Conservation (phyloP, 2,797 vertebrate genomes). For the Vultur gryphus region DNA sequence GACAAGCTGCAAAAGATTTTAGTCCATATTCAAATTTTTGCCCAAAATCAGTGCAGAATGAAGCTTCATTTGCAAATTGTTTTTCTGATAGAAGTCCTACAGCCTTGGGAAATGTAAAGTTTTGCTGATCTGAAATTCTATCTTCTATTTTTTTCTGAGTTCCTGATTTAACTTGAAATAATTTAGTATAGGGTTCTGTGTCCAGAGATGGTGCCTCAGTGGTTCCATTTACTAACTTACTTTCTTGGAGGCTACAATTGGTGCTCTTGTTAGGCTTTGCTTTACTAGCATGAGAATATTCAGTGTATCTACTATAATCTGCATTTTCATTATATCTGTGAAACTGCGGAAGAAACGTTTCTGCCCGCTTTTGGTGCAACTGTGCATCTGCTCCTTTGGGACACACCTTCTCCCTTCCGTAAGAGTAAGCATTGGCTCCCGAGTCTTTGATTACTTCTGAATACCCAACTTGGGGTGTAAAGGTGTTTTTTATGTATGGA, state of each 20-base stretch:
- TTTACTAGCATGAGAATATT: constrained; percentile 71
- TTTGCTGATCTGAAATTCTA: constrained; percentile 75
- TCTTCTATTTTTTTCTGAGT: constrained; percentile 78
- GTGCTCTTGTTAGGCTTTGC: constrained; percentile 71
- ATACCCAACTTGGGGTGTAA: constrained; percentile 68
- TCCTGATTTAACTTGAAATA: constrained; percentile 77
- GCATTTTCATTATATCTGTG: constrained; percentile 65
- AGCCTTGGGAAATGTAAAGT: constrained; percentile 70
- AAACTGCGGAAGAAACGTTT: constrained; percentile 66
- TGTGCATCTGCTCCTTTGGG: constrained; percentile 68
- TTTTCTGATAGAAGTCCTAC: constrained; percentile 70
- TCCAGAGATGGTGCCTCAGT: constrained; percentile 73
- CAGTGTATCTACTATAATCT: constrained; percentile 70
- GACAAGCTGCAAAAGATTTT: constrained; percentile 69
- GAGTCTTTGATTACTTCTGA: constrained; percentile 70
- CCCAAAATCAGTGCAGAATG: constrained; percentile 71
- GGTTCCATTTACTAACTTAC: constrained; percentile 76
- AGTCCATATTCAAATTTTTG: constrained; percentile 74
- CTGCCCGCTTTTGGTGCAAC: constrained; percentile 68
- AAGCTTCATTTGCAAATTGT: constrained; percentile 75
- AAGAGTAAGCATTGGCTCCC: constrained; percentile 63
- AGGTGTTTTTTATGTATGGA: constrained; percentile 67
- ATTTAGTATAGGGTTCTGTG: constrained; percentile 70
- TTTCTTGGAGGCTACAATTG: constrained; percentile 74
- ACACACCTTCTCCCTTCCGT: constrained; percentile 72